phyloP scores from a whole-genome alignment of 2,888 invertebrate species.

The Drosophila phalerata region DNA sequence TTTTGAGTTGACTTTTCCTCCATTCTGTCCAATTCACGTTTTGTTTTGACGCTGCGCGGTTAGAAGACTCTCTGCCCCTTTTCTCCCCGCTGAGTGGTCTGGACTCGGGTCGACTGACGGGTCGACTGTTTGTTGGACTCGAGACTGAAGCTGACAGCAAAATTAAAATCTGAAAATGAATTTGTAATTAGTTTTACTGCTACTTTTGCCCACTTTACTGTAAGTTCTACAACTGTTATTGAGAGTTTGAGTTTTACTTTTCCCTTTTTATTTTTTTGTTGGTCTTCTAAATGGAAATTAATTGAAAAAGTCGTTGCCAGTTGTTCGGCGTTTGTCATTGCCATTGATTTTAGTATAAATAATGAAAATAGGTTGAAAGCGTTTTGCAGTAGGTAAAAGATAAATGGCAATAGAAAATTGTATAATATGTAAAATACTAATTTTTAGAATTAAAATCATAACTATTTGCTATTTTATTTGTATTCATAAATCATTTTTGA shows the following conservation, averaged over 20 bases:
- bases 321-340: conserved; percentile 40
- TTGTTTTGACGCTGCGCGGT: conserved; percentile 47
- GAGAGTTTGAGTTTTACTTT: conserved; percentile 25
- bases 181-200: conserved; percentile 84
- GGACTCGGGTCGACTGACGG: conserved; percentile 27
- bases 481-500: too few relatives aligned
- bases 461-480: too few relatives aligned
- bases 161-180: conserved; percentile 84
- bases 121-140: conserved; percentile 42
- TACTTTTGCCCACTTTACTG: conserved; percentile 61
- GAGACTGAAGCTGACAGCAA: conserved; percentile 77
- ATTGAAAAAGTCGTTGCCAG: conserved; percentile 78
- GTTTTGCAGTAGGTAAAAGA: neutral
- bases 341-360: conserved; percentile 28
- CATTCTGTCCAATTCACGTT: conserved; percentile 10
- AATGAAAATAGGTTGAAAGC: conserved; percentile 12
- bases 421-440: too few relatives aligned
- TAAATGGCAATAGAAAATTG: neutral
- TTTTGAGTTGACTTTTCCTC: conserved; percentile 33
- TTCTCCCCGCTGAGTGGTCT: conserved; percentile 14
- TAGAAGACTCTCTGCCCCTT: neutral
- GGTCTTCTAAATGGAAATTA: conserved; percentile 69
- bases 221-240: conserved; percentile 43
- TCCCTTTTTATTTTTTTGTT: conserved; percentile 7
- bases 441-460: too few relatives aligned